phyloP scores from a whole-genome alignment of 2,888 invertebrate genomes.

The Chrysopilus asiliformis region DNA sequence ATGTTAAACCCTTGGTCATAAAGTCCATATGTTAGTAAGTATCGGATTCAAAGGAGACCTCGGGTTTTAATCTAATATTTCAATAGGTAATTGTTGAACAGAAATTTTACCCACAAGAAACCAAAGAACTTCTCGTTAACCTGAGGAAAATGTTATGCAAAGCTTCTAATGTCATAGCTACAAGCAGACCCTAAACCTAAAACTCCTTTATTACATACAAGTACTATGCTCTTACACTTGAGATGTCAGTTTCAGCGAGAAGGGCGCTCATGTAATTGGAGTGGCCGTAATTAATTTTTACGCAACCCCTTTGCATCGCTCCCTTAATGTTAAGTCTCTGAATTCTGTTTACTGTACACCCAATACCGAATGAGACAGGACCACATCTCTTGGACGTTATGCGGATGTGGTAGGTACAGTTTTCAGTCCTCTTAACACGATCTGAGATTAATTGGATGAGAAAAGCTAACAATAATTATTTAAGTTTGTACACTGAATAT shows the following conservation, averaged over 20 bases:
- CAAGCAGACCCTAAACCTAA: too few species aligned
- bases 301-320: too few species aligned
- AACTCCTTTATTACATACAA: too few species aligned
- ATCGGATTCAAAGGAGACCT: too few species aligned
- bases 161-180: too few species aligned
- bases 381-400: not conserved
- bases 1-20: too few species aligned
- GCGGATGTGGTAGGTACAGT: not conserved
- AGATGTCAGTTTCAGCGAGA: conserved; percentile 3
- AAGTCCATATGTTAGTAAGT: too few species aligned
- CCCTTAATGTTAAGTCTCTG: too few species aligned
- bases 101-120: not conserved
- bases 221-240: conserved; percentile 1
- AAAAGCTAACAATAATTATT: not conserved
- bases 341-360: too few species aligned
- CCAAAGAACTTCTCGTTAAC: not conserved
- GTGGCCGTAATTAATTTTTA: conserved; percentile 3
- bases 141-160: not conserved
- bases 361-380: not conserved
- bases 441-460: conserved; percentile 1
- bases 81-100: too few species aligned
- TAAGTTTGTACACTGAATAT: not conserved
- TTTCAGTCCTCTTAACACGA: not conserved
- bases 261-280: conserved; percentile 2
- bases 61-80: too few species aligned